Evolutionary conservation across 2,113 vertebrate species (phyloP).

Genomic region (Hippopotamus amphibius): DNA sequence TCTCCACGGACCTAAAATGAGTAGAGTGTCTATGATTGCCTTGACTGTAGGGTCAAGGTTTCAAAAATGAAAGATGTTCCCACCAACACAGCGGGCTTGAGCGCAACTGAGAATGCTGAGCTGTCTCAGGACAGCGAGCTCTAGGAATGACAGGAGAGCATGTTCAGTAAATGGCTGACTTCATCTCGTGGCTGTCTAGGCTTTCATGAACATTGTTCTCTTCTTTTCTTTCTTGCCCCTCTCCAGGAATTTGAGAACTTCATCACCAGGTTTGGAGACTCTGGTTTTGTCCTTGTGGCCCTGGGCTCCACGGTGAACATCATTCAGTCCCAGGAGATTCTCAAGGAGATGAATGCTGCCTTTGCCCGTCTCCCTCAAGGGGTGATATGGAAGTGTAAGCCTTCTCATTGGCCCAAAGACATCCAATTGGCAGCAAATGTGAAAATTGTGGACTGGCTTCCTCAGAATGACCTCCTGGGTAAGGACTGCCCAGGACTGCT

Average conservation of each 20-base stretch:
- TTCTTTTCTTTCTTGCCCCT: not conserved
- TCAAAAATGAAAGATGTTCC: not conserved
- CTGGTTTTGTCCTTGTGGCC: constrained; percentile 84
- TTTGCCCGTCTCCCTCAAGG: constrained; percentile 83
- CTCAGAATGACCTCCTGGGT: constrained; percentile 63
- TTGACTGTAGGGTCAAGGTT: not conserved
- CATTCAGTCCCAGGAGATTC: not conserved
- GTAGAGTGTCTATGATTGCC: not conserved
- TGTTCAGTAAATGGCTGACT: not conserved
- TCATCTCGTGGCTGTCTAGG: not conserved
- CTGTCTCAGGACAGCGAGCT: not conserved
- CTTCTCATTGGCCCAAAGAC: constrained; percentile 19
- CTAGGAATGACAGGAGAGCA: too few relatives aligned
- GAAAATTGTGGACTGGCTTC: constrained; percentile 65
- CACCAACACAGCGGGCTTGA: not conserved
- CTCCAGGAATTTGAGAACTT: constrained; percentile 85
- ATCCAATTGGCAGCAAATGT: constrained; percentile 49
- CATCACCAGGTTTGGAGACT: constrained; percentile 79
- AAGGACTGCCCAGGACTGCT: not conserved
- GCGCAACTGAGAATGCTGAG: not conserved
- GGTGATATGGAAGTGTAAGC: constrained; percentile 43
- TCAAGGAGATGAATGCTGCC: constrained; percentile 81
- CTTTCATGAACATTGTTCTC: not conserved
- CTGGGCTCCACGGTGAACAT: constrained; percentile 82
- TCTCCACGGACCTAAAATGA: not conserved